Evolutionary conservation across 2,113 vertebrate genomes (phyloP).

Genomic region (Gracilinanus agilis): DNA sequence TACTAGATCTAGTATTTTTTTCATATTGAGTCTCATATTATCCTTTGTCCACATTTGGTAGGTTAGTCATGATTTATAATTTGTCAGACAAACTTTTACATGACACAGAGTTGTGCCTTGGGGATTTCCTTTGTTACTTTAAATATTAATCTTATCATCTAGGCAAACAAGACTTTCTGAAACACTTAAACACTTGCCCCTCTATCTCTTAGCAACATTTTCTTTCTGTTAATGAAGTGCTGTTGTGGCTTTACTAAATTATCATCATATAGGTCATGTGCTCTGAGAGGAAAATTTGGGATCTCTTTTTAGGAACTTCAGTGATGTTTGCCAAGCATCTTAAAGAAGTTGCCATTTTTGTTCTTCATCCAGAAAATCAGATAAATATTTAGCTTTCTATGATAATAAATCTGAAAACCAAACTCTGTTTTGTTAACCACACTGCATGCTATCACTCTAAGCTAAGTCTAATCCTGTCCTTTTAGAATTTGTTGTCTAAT

Average conservation of each 20-base stretch:
- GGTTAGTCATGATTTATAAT: neutral
- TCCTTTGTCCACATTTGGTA: neutral
- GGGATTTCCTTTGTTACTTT: neutral
- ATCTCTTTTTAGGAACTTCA: neutral
- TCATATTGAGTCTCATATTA: neutral
- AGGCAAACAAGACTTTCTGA: slow-evolving; percentile 5
- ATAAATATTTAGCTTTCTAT: neutral
- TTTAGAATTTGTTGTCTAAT: neutral
- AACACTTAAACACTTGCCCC: neutral
- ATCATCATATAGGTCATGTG: neutral
- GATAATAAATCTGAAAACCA: neutral
- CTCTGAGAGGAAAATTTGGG: neutral
- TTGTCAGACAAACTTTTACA: neutral
- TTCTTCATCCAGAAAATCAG: neutral
- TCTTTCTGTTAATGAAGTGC: neutral
- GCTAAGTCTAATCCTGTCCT: neutral
- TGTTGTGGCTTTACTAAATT: neutral
- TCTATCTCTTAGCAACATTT: neutral
- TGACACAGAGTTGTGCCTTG: neutral
- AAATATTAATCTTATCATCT: neutral
- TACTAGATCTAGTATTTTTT: neutral
- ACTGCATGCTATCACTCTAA: neutral
- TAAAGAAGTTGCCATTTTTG: neutral
- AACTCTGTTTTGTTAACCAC: neutral
- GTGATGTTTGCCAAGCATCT: neutral